phyloP scores from a whole-genome alignment of 2,113 vertebrate genomes.

The Lethenteron camtschaticum region DNA sequence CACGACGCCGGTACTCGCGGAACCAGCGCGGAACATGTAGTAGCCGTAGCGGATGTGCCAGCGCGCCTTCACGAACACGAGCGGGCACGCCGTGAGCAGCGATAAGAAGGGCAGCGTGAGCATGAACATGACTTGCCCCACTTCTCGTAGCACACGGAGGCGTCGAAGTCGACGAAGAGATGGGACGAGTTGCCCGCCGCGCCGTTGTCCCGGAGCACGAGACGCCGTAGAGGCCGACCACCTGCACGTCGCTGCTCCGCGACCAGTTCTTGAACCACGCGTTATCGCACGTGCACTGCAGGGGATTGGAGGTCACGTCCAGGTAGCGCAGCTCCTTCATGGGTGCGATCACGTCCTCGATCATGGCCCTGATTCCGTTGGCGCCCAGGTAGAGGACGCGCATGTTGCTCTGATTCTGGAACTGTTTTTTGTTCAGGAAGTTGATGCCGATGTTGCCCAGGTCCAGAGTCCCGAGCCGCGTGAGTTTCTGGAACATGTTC shows the following conservation, averaged over 20 bases:
- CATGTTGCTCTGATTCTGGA: conserved; percentile 37
- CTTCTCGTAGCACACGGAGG: conserved; percentile 1
- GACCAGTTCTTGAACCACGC: conserved; percentile 20
- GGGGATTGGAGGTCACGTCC: conserved; percentile 34
- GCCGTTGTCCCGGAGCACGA: conserved; percentile 11
- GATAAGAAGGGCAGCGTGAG: conserved; percentile 21
- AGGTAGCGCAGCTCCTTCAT: conserved; percentile 33
- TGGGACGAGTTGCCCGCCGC: too few species aligned
- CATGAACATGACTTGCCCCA: conserved; percentile 19
- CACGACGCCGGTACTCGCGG: conserved; percentile 21
- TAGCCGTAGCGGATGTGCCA: conserved; percentile 40
- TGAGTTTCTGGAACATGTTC: conserved; percentile 41
- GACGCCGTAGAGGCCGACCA: conserved; percentile 29
- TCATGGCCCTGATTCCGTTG: conserved; percentile 31
- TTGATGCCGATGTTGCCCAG: conserved; percentile 35
- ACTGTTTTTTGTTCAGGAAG: conserved; percentile 27
- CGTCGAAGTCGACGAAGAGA: conserved; percentile 1
- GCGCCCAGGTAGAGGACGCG: conserved; percentile 23
- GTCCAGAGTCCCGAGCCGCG: conserved; percentile 20
- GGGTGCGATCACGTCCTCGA: conserved; percentile 16
- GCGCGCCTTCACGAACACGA: conserved; percentile 31
- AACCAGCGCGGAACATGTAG: conserved; percentile 45
- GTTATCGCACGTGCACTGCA: conserved; percentile 34
- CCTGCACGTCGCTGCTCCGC: conserved; percentile 17
- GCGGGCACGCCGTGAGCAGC: conserved; percentile 23